Evolutionary conservation across 2,113 vertebrate genomes (phyloP).

Genomic region (Bagarius yarrelli): DNA sequence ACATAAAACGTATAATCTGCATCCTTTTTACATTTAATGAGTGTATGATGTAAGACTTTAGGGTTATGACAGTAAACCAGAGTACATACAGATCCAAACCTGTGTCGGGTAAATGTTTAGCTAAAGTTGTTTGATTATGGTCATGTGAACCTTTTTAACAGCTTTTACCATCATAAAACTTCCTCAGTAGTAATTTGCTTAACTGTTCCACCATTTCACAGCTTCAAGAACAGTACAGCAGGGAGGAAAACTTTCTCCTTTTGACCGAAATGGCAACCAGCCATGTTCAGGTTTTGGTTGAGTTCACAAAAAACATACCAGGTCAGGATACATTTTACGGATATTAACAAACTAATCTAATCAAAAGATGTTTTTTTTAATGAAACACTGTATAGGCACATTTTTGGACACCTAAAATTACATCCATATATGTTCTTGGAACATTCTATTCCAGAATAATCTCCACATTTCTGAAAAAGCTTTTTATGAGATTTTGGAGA

Average conservation of each 20-base stretch:
- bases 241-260: constrained; percentile 93
- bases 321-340: constrained; percentile 65
- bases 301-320: constrained; percentile 98
- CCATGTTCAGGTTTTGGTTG: constrained; percentile 95
- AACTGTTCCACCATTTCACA: constrained; percentile 53
- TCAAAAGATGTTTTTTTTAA: not conserved
- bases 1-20: not conserved
- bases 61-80: constrained; percentile 14
- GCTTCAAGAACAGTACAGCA: constrained; percentile 90
- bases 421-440: too few species aligned
- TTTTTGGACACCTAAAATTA: too few species aligned
- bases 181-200: not conserved
- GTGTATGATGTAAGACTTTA: constrained; percentile 7
- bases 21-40: not conserved
- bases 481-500: too few species aligned
- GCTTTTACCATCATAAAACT: not conserved
- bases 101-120: constrained; percentile 8
- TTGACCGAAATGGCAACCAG: constrained; percentile 96
- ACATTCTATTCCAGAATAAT: too few species aligned
- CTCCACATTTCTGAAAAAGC: too few species aligned
- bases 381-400: too few species aligned
- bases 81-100: not conserved
- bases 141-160: constrained; percentile 28
- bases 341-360: not conserved
- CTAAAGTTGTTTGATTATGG: constrained; percentile 21